Percentiles rank a stretch among this genome's conserved stretches.
Evolutionary conservation across 2,797 vertebrate species (phyloP).

Genomic region (Takifugu ocellatus): DNA sequence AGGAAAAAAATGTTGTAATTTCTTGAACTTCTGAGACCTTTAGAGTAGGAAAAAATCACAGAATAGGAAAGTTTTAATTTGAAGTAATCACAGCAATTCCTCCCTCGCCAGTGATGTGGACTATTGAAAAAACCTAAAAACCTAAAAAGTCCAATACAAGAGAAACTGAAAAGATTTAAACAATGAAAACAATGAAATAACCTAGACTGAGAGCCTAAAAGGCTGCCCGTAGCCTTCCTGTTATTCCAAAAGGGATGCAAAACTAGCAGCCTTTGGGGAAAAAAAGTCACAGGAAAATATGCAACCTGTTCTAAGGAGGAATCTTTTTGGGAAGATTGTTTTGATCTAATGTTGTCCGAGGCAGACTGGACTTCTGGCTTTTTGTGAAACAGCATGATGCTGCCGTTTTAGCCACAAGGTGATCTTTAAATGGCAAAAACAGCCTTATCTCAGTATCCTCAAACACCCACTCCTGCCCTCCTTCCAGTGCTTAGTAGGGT

Average conservation of each 20-base stretch:
- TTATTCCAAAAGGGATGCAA: constrained; percentile 1
- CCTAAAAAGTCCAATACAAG: too few species aligned
- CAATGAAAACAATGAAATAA: too few species aligned
- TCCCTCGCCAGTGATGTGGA: too few species aligned
- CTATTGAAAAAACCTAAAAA: not conserved
- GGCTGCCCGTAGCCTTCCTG: too few species aligned
- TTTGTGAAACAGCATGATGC: constrained; percentile 23
- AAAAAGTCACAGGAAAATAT: not conserved
- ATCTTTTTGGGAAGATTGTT: constrained; percentile 20
- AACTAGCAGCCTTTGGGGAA: constrained; percentile 8
- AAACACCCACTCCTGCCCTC: constrained; percentile 21
- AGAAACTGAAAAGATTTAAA: too few species aligned
- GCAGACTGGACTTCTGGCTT: constrained; percentile 26
- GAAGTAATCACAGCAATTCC: too few species aligned
- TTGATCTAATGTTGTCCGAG: not conserved
- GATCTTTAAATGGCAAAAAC: constrained; percentile 28
- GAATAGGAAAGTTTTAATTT: too few species aligned
- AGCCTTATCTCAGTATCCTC: constrained; percentile 38
- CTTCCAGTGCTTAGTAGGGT: constrained; percentile 20
- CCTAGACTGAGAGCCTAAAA: too few species aligned
- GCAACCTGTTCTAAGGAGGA: constrained; percentile 23
- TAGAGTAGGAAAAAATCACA: too few species aligned
- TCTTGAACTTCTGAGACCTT: too few species aligned
- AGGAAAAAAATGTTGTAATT: too few species aligned
- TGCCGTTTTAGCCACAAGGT: constrained; percentile 48